Evolutionary conservation across 2,113 vertebrate species (phyloP), one percentile per base, ranked within the genome.

Genomic region (Larimichthys crocea): DNA sequence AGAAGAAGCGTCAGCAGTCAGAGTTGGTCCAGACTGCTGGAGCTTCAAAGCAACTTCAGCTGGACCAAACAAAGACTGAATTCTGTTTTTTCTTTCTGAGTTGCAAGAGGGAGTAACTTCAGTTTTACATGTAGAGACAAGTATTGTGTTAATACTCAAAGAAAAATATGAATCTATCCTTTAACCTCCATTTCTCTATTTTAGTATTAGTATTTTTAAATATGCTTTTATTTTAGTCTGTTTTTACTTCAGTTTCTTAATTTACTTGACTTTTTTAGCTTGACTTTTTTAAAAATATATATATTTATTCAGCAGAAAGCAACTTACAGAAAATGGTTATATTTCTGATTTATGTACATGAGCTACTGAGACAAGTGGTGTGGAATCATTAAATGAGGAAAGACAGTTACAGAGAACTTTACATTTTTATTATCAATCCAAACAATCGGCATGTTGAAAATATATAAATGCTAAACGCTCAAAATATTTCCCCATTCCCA

Each of bases 371-470:
- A 31, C 31, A 6, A 31, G 35, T 40, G 35, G 7, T 40, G 35
- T 40, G 7, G 35, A 40, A 40, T 40, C 1, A 40, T 40, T 40
- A 46, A 68, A 73, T 6, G 44, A 82, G 35, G n/a, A 16, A 31
- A 68, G 24, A 52, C 40, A 3, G 61, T 35, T 61, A 79, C 20
- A 66, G 22, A 66, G 10, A 61, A 55, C n/a, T 64, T 60, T 48
- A 42, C 12, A 55, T 55, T 90, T 90, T 88, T 88, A 85, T 86
- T 86, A 61, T 63, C 46, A 53, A 73, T 87, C 60, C 46, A 66
- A 80, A 85, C 64, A 71, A 10, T 44, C 5, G 79, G 11, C 19
- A 61, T 44, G 20, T 79, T 75, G 35, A 80, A 84, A 78, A 83
- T 31, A 53, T 31, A 1, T 15, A 3, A 6, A 40, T 40, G 35